Evolutionary conservation across 2,888 invertebrate genomes (phyloP).

Genomic region (Archips crataeganus): DNA sequence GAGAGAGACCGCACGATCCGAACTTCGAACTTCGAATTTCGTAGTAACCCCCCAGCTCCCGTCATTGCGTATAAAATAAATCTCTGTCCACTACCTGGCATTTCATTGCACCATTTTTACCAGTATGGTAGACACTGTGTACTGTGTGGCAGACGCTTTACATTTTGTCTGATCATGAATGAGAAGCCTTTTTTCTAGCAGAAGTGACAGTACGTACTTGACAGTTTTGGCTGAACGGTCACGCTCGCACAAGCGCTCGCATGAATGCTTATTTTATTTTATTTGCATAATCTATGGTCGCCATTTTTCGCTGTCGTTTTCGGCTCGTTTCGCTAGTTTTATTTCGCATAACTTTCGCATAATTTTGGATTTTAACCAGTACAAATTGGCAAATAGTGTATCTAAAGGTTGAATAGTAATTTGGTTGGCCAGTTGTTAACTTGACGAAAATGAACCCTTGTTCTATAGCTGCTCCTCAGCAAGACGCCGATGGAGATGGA

Average conservation of each 20-base stretch:
- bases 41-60: too few species aligned
- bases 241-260: not conserved
- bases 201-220: not conserved
- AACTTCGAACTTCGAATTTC: too few species aligned
- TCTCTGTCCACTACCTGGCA: too few species aligned
- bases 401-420: not conserved
- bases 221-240: not conserved
- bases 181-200: not conserved
- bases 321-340: constrained; percentile 35
- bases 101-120: too few species aligned
- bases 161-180: not conserved
- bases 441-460: constrained; percentile 88
- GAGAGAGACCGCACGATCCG: too few species aligned
- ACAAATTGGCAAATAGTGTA: constrained; percentile 22
- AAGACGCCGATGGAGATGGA: constrained; percentile 93
- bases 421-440: constrained; percentile 14
- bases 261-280: constrained; percentile 10
- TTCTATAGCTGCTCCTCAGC: constrained; percentile 88
- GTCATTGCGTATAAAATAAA: too few species aligned
- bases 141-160: too few species aligned
- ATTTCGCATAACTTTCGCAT: constrained; percentile 17
- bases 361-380: constrained; percentile 17
- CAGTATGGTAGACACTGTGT: too few species aligned
- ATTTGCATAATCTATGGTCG: constrained; percentile 30
- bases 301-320: constrained; percentile 42